Evolutionary conservation across 2,888 invertebrate genomes (phyloP).

Genomic region (Plebejus anna): DNA sequence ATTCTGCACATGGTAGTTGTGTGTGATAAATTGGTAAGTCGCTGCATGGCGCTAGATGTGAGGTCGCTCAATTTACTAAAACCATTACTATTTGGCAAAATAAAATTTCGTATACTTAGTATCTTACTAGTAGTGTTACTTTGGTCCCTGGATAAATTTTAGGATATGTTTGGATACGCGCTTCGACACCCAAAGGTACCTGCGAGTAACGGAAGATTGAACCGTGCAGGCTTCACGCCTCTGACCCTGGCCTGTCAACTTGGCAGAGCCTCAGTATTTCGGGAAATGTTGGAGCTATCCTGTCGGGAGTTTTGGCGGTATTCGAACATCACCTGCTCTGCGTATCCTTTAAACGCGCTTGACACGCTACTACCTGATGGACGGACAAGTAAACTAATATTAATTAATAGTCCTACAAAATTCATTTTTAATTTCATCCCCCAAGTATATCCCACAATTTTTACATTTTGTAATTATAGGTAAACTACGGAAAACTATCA

Average conservation of each 20-base stretch:
- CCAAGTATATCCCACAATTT: too few relatives aligned
- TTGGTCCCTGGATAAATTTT: constrained; percentile 37
- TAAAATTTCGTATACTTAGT: background rate
- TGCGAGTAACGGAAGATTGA: constrained; percentile 94
- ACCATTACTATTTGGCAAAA: too few relatives aligned
- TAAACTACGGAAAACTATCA: too few relatives aligned
- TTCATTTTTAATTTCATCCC: background rate
- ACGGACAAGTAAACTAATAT: constrained; percentile 87
- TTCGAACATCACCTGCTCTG: constrained; percentile 98
- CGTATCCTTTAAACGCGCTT: constrained; percentile 96
- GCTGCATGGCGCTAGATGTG: background rate
- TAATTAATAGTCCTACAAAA: background rate
- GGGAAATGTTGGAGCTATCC: constrained; percentile 98
- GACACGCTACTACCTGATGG: constrained; percentile 97
- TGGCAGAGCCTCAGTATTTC: constrained; percentile 97
- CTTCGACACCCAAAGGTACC: constrained; percentile 95
- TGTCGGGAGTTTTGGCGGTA: constrained; percentile 98
- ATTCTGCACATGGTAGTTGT: constrained; percentile 99
- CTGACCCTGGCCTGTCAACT: constrained; percentile 97
- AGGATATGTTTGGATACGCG: constrained; percentile 99
- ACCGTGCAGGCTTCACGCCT: constrained; percentile 94
- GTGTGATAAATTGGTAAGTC: constrained; percentile 92
- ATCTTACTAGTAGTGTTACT: background rate
- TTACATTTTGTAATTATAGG: too few relatives aligned
- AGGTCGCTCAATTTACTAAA: too few relatives aligned